A percentile compares a stretch with the other conserved stretches of the same genome.
Conservation (phyloP, 2,888 invertebrate species). For the Rhagonycha lutea region DNA sequence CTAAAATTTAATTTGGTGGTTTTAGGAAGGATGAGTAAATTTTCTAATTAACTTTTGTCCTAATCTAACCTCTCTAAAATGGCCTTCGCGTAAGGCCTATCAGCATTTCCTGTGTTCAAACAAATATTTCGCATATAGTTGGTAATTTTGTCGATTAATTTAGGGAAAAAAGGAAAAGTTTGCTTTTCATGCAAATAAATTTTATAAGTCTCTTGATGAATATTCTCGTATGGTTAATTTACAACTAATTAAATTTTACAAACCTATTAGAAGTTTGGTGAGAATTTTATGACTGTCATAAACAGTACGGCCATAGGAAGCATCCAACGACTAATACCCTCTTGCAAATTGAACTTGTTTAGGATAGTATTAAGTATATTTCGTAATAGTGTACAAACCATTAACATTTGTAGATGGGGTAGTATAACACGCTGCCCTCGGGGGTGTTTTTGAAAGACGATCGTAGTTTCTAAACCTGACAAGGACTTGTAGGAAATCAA, state of each 20-base stretch:
- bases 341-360: conserved; percentile 30
- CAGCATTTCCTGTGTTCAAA: background rate
- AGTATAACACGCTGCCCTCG: conserved; percentile 36
- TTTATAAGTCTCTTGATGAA: background rate
- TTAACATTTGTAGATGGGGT: conserved; percentile 34
- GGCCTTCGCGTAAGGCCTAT: background rate
- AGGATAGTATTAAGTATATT: conserved; percentile 31
- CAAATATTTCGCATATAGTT: background rate
- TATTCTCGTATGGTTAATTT: background rate
- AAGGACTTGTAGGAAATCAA: conserved; percentile 26
- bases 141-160: background rate
- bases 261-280: conserved; percentile 21
- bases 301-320: conserved; percentile 17
- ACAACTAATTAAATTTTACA: background rate
- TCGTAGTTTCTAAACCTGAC: conserved; percentile 25
- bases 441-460: conserved; percentile 31
- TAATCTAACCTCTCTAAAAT: conserved; percentile 13
- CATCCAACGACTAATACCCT: conserved; percentile 23
- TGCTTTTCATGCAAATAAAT: background rate
- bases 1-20: conserved; percentile 14
- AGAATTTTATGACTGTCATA: conserved; percentile 28
- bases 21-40: conserved; percentile 7
- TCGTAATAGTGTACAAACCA: conserved; percentile 35
- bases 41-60: conserved; percentile 23
- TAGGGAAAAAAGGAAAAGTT: background rate